Conservation (phyloP, 2,888 invertebrate genomes). For the Melinaea menophilus region DNA sequence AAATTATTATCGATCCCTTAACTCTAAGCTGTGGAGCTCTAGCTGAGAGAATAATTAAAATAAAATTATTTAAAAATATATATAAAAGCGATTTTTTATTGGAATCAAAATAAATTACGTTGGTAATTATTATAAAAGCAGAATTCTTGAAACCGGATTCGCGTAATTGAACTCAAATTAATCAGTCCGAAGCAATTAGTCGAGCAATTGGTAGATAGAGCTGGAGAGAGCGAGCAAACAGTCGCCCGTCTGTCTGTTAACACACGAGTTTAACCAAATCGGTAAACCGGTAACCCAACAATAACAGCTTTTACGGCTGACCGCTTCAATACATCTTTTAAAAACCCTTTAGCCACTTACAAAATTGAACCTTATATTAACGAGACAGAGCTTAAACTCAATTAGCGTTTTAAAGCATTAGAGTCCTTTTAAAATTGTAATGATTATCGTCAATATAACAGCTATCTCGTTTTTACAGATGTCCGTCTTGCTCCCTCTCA, state of each 20-base stretch:
- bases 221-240: constrained; percentile 45
- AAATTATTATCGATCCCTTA: too few species aligned
- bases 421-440: constrained; percentile 31
- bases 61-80: too few species aligned
- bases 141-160: constrained; percentile 23
- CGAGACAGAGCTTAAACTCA: constrained; percentile 18
- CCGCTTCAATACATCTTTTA: constrained; percentile 43
- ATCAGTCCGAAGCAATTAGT: constrained; percentile 65
- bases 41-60: too few species aligned
- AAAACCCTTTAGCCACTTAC: constrained; percentile 8
- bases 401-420: constrained; percentile 22
- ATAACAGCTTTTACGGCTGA: constrained; percentile 76
- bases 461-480: constrained; percentile 59
- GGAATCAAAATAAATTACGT: background rate
- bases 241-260: constrained; percentile 70
- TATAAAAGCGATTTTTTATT: too few species aligned
- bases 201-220: constrained; percentile 27
- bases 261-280: constrained; percentile 76
- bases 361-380: constrained; percentile 30
- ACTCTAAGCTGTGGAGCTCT: too few species aligned
- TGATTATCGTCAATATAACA: constrained; percentile 50
- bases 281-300: constrained; percentile 77
- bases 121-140: constrained; percentile 9
- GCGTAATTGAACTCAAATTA: constrained; percentile 44
- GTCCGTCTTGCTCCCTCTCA: constrained; percentile 60